Base-by-base conservation (phyloP, 2,888 invertebrate species). In the Apamea sordens region DNA sequence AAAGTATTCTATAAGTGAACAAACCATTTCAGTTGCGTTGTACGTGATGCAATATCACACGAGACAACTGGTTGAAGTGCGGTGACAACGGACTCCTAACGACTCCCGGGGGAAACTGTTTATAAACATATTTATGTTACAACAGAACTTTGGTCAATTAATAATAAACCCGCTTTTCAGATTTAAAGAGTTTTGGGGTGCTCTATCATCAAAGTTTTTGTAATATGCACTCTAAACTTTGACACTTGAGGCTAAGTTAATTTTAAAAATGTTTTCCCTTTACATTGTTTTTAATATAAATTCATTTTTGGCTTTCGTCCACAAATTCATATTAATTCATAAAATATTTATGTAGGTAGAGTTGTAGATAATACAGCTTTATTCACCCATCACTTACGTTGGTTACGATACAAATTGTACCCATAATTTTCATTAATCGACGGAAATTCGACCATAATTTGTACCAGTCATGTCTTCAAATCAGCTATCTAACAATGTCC, bases 131-230 rank as follows among this genome's bases (percentile, higher is more conserved):
- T 84, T 80, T 74, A 76, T 76, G 65, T 53, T 36, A 82, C 79
- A 75, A 75, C 67, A 61, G 50, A 89, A 87, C 79, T 89, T 88
- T 67, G 63, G 32, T 13, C 79, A 84, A 84, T 89, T 89, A 89
- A 84, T 89, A 87, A 65, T 89, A 70, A 81, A 80, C 75, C 65
- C 65, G 68, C 11, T 87, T 84, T 82, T 76, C 21, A 81, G 64
- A 79, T 86, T 82, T 79, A 79, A 88, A 86, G 69, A 71, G 59
- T 79, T 77, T 80, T 67, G 63, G 28, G 71, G 77, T 77, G 77
- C 74, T 87, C 79, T 84, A 76, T 32, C 65, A 79, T 68, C 70
- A 74, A 80, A 86, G 61, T 82, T 86, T 78, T 77, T 71, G 44
- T 77, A 84, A 80, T 76, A 72, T 79, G 80, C 78, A 70, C 73